Conservation (phyloP, 2,113 vertebrate species). For the Egretta garzetta region DNA sequence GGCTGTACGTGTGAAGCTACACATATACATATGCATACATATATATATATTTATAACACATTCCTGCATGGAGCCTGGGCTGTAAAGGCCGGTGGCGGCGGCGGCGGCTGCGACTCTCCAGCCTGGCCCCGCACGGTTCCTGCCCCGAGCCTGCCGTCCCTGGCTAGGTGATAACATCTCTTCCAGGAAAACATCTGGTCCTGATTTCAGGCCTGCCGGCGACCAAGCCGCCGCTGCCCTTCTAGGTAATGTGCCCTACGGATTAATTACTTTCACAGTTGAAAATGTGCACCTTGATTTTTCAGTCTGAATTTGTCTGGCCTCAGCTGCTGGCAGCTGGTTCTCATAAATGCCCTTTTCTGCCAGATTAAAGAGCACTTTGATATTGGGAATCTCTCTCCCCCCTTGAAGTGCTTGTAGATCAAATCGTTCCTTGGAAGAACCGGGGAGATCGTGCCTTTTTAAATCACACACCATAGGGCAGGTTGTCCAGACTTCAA, state of each 20-base stretch:
- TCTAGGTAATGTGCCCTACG: background rate
- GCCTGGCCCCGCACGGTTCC: fast-evolving
- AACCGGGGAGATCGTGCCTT: background rate
- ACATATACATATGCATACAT: background rate
- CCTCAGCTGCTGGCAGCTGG: constrained; percentile 42
- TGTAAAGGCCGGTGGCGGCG: fast-evolving
- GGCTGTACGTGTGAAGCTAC: background rate
- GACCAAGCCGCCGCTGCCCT: fast-evolving
- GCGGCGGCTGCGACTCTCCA: fast-evolving
- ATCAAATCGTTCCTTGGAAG: background rate
- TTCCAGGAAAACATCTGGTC: constrained; percentile 48
- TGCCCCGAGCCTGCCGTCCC: background rate
- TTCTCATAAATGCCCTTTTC: constrained; percentile 47
- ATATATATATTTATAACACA: background rate
- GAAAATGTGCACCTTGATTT: constrained; percentile 60
- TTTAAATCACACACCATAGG: background rate
- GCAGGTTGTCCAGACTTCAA: background rate
- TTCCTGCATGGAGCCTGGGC: background rate
- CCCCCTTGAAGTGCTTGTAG: constrained; percentile 27
- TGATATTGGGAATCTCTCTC: constrained; percentile 21
- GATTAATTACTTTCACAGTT: constrained; percentile 66
- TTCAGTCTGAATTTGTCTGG: constrained; percentile 39
- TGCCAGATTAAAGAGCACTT: constrained; percentile 52
- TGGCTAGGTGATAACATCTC: constrained; percentile 7
- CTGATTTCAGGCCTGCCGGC: background rate